These are phyloP conservation scores for Cylas formicarius DNA, from an alignment of 1,140 invertebrate genomes.

Conservation along the genomic window DNA sequence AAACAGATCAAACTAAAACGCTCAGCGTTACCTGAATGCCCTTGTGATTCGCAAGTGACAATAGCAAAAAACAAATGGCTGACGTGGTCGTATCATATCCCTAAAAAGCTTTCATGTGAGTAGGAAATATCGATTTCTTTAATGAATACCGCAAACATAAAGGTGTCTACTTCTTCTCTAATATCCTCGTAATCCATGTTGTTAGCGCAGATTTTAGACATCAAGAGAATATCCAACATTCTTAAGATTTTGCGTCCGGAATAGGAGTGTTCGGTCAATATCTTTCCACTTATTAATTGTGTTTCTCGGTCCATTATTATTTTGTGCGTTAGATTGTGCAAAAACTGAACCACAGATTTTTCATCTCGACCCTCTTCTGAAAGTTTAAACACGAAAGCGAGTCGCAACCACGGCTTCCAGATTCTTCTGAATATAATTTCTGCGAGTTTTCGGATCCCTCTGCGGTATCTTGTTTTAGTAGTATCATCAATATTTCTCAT, in stretches of 20 bases:
- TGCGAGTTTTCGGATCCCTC: constrained; percentile 46
- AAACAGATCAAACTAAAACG: not conserved
- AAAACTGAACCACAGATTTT: constrained; percentile 43
- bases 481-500: constrained; percentile 15
- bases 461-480: constrained; percentile 46
- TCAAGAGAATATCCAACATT: constrained; percentile 67
- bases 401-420: constrained; percentile 50
- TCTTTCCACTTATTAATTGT: too few species aligned
- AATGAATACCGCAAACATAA: constrained; percentile 65
- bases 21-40: constrained; percentile 41
- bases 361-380: constrained; percentile 29
- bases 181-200: constrained; percentile 59
- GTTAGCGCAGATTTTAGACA: constrained; percentile 49
- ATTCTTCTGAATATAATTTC: constrained; percentile 45
- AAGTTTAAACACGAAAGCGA: constrained; percentile 18
- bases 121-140: not conserved
- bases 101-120: constrained; percentile 16
- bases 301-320: constrained; percentile 41
- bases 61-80: constrained; percentile 50
- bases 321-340: constrained; percentile 62
- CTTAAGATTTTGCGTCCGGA: constrained; percentile 51
- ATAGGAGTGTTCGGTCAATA: constrained; percentile 9
- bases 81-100: constrained; percentile 59
- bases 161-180: constrained; percentile 79
- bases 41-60: constrained; percentile 45